Conservation (phyloP, 2,888 invertebrate genomes). For the Hyalella azteca region DNA sequence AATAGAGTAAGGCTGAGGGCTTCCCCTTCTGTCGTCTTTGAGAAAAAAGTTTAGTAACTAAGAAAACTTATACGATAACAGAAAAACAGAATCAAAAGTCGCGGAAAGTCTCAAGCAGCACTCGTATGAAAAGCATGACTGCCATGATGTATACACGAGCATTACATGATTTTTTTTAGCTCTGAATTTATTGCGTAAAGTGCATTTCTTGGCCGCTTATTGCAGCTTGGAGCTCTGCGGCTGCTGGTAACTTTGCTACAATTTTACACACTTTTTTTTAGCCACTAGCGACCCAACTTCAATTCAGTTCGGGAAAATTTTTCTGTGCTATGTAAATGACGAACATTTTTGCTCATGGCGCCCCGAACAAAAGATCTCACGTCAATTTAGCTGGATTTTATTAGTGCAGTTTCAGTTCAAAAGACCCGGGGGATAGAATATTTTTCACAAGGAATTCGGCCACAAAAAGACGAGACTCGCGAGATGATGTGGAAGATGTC, state of each 20-base stretch:
- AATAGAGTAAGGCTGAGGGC: too few relatives aligned
- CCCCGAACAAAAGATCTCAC: slow-evolving; percentile 11
- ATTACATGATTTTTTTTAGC: too few relatives aligned
- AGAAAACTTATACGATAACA: too few relatives aligned
- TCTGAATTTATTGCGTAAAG: too few relatives aligned
- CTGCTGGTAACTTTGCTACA: background rate
- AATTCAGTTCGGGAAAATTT: slow-evolving; percentile 13
- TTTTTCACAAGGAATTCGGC: background rate
- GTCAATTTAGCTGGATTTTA: slow-evolving; percentile 28
- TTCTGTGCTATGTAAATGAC: slow-evolving; percentile 17
- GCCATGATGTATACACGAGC: too few relatives aligned
- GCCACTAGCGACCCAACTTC: slow-evolving; percentile 9
- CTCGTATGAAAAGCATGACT: too few relatives aligned
- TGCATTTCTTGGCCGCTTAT: background rate
- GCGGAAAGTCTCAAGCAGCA: too few relatives aligned
- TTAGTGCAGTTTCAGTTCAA: slow-evolving; percentile 19
- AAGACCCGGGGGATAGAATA: background rate
- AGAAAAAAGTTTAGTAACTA: too few relatives aligned
- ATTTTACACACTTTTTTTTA: background rate
- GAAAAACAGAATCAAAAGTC: too few relatives aligned
- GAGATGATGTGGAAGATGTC: background rate
- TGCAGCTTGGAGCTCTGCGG: background rate
- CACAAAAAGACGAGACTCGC: background rate
- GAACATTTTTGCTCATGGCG: background rate
- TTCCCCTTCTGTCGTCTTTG: too few relatives aligned